Base-by-base conservation (phyloP, 2,888 invertebrate species). In the Agonopterix alstromeriana region DNA sequence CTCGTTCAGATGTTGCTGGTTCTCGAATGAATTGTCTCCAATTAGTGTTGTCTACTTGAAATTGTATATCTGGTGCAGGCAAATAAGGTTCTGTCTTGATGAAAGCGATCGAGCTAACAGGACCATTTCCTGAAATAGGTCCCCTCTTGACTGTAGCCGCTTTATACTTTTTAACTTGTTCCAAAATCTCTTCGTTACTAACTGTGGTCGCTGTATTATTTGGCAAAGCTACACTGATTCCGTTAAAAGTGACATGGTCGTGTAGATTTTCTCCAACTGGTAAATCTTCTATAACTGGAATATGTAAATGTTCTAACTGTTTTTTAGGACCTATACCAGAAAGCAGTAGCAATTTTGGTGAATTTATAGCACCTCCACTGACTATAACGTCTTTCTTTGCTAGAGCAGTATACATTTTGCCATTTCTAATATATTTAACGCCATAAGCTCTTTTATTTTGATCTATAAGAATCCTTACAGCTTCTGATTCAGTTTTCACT, bases 1-100 rank as follows among this genome's bases (percentile, higher is more conserved):
- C 61, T 12, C 53, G 48, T 3, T 67, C 64, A 45, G 54, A 62
- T 0, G 45, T 43, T 2, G 48, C 47, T 7, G 92, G 92, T 53
- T 92, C 90, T 91, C 90, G 0, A 0, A 89, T 58, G 50, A 87
- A 90, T 57, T 92, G 89, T 45, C 76, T 62, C 36, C 87, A 79
- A 48, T 82, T 87, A 0, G 73, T 63, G 0, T 84, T 74, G 55
- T 91, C 90, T 14, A 91, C 87, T 44, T 90, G 85, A 55, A 73
- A 42, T 36, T 94, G 93, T 8, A 94, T 85, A 63, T 94, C 93
- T 0, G 93, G 93, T 3, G 90, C 78, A 5, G 74, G 76, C 0
- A 82, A 70, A 38, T 72, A 10, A 11, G 90, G 87, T 1, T 75
- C 64, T 1, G 75, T 92, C 67, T 90, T 90, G 0, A 90, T 73